Conservation (phyloP, 2,888 invertebrate genomes). For the Drosophila atripex region DNA sequence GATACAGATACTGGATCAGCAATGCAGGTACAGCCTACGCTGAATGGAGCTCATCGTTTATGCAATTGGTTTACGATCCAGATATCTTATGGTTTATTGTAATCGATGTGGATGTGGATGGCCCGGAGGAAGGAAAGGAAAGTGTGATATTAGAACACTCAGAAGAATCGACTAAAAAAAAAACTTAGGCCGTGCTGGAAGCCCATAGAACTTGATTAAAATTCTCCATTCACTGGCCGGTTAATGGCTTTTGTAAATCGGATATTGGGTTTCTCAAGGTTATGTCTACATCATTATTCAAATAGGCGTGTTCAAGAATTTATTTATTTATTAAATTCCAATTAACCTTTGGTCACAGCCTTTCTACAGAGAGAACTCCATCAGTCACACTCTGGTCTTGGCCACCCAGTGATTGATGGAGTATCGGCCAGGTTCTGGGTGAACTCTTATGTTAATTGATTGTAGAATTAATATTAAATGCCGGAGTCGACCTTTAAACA, state of each 20-base stretch:
- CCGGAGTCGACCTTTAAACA: constrained; percentile 13
- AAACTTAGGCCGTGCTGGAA: too few species aligned
- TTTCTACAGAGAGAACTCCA: constrained; percentile 15
- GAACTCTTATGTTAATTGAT: constrained; percentile 38
- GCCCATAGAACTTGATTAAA: neutral
- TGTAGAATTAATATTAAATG: constrained; percentile 33
- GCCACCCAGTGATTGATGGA: constrained; percentile 27
- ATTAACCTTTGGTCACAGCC: constrained; percentile 24
- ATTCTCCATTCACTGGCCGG: neutral
- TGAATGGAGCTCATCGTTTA: constrained; percentile 43
- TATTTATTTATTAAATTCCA: constrained; percentile 2
- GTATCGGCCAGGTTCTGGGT: constrained; percentile 21
- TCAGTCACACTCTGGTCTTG: constrained; percentile 18
- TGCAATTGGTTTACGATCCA: constrained; percentile 53
- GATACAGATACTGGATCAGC: constrained; percentile 29
- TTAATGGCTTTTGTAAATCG: constrained; percentile 1
- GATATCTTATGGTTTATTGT: constrained; percentile 33
- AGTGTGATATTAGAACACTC: constrained; percentile 31
- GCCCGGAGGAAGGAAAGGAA: constrained; percentile 19
- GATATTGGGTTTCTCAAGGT: constrained; percentile 9
- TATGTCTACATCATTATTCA: constrained; percentile 9
- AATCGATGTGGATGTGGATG: constrained; percentile 12
- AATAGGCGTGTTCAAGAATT: constrained; percentile 4
- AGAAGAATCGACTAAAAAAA: too few species aligned
- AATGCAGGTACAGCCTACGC: constrained; percentile 44